Evolutionary conservation across 92 coral and sea anemone genomes (phyloP), one percentile per base, ranked within the genome.

Genomic region (Actinostola sp.): DNA sequence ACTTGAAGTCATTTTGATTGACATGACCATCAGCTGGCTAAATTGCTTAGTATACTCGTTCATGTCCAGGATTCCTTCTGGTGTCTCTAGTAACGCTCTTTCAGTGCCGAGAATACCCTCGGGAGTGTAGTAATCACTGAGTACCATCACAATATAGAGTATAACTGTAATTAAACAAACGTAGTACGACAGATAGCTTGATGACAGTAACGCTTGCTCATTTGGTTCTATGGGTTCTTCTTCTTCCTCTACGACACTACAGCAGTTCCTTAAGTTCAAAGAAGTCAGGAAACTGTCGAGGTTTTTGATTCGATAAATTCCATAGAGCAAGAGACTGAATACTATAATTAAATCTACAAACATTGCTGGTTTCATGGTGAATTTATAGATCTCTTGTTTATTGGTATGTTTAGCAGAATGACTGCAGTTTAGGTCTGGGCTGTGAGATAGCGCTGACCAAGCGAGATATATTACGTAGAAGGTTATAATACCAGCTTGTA

Each of bases 101-200:
- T 79, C 89, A 17, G 89, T 90, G 15, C 91, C 97, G 0, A 90
- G 79, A 25, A 87, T 89, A 27, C 97, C 97, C 46, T 90, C 97
- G 11, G 97, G 90, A 0, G 97, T 90, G 36, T 83, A 87, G 56
- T 71, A 90, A 60, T 87, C 77, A 71, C 92, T 83, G 10, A 90
- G 32, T 0, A 78, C 82, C 88, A 85, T 85, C 15, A 90, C 48
- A 46, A 89, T 78, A 34, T 86, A 86, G 7, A 90, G 82, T 42
- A 85, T 80, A 12, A 76, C 85, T 63, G 76, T 29, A 43, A 90
- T 73, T 1, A 87, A 66, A 62, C 82, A 82, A 17, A 87, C 62
- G 56, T 87, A 91, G 62, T 75, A 91, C n/a, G 81, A 56, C 46
- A 91, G 70, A 61, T 75, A 87, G 17, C 77, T 72, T n/a, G 97